phyloP scores from a whole-genome alignment of 2,797 vertebrate genomes.

The Melanotaenia boesemani region DNA sequence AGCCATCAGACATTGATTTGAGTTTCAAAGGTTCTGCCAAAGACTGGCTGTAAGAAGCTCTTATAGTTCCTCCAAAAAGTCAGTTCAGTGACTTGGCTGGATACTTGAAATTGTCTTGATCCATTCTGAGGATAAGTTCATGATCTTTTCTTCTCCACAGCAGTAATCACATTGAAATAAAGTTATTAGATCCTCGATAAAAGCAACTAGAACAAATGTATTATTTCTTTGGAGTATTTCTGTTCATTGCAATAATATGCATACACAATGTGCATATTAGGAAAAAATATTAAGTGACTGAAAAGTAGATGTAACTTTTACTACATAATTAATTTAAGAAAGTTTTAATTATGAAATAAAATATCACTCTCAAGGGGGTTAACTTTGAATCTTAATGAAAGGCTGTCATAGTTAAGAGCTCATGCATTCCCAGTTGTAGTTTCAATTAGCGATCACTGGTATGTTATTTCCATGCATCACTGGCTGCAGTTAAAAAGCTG shows the following conservation, averaged over 20 bases:
- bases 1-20: conserved; percentile 32
- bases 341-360: background rate
- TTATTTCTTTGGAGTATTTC: background rate
- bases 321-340: background rate
- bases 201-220: background rate
- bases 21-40: conserved; percentile 37
- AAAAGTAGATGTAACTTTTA: background rate
- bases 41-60: conserved; percentile 10
- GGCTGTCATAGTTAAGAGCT: background rate
- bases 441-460: background rate
- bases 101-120: conserved; percentile 22
- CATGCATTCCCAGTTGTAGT: background rate
- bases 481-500: background rate
- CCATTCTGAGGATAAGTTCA: background rate
- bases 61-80: background rate
- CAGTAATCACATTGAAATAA: background rate
- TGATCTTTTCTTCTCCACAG: conserved; percentile 1
- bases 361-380: background rate
- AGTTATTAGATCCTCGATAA: background rate
- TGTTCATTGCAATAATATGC: background rate
- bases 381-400: background rate
- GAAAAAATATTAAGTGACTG: background rate
- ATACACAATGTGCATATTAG: background rate
- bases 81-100: conserved; percentile 18
- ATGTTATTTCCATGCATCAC: background rate